Evolutionary conservation across 2,797 vertebrate genomes (phyloP).

Genomic region (Buceros bicornis): DNA sequence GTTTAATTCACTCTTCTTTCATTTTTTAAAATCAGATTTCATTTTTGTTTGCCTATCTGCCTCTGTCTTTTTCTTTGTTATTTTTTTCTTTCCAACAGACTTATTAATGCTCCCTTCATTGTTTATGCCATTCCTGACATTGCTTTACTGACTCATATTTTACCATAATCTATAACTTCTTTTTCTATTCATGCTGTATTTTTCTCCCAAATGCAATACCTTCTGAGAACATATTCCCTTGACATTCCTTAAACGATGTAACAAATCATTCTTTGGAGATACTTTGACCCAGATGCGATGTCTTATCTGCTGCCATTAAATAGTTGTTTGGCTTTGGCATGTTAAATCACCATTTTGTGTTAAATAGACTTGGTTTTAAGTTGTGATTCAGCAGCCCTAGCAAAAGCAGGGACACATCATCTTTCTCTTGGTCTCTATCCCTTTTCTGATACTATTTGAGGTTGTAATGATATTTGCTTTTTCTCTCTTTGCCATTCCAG

Average conservation of each 20-base stretch:
- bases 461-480: not conserved
- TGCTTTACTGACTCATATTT: conserved; percentile 41
- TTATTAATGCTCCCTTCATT: conserved; percentile 23
- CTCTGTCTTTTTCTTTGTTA: not conserved
- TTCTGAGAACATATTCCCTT: not conserved
- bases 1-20: not conserved
- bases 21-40: not conserved
- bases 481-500: not conserved
- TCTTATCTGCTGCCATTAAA: conserved; percentile 16
- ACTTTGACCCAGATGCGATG: not conserved
- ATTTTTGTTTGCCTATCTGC: not conserved
- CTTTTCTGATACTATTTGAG: not conserved
- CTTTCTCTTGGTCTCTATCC: not conserved
- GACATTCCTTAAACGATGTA: conserved; percentile 42
- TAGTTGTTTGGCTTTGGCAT: conserved; percentile 8
- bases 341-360: not conserved
- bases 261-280: conserved; percentile 50
- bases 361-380: conserved; percentile 12
- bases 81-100: not conserved
- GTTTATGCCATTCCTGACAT: conserved; percentile 33
- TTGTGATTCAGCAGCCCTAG: conserved; percentile 16
- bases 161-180: conserved; percentile 23
- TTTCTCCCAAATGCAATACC: not conserved
- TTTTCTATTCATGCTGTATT: not conserved
- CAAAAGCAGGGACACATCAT: not conserved